Percentiles rank a stretch among this genome's conserved stretches.
Conservation (phyloP, 2,888 invertebrate species). For the Cheilosia grossa region DNA sequence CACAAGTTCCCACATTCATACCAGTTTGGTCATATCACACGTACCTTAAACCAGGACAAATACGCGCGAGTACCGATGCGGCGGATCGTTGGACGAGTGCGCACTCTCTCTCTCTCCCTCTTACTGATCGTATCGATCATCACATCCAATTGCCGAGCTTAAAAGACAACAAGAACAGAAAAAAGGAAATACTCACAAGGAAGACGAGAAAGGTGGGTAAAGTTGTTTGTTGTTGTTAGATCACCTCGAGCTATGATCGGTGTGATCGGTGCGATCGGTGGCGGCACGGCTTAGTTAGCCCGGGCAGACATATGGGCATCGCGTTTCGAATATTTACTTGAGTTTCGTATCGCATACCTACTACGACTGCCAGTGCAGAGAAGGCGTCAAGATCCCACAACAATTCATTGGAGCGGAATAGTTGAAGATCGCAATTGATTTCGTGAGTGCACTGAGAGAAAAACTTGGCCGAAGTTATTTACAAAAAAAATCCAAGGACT, state of each 20-base stretch:
- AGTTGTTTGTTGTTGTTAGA: slow-evolving; percentile 71
- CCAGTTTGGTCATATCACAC: slow-evolving; percentile 68
- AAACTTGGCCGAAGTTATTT: background rate
- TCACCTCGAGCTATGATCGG: slow-evolving; percentile 48
- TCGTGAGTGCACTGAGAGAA: slow-evolving; percentile 10
- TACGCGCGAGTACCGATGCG: background rate
- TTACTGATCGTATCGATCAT: slow-evolving; percentile 64
- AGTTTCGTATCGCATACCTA: slow-evolving; percentile 35
- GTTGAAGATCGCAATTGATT: slow-evolving; percentile 2
- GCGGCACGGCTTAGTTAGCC: slow-evolving; percentile 29
- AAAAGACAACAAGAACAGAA: background rate
- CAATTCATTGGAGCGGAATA: slow-evolving; percentile 42
- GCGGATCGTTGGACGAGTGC: background rate
- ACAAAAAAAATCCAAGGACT: too few species aligned
- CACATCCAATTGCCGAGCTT: slow-evolving; percentile 67
- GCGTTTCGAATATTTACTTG: slow-evolving; percentile 67
- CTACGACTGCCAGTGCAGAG: slow-evolving; percentile 43
- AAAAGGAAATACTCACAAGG: background rate
- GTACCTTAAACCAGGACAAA: slow-evolving; percentile 73
- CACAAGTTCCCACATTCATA: slow-evolving; percentile 68
- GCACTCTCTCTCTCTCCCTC: slow-evolving; percentile 53
- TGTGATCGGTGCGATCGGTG: slow-evolving; percentile 16
- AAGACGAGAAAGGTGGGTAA: slow-evolving; percentile 47
- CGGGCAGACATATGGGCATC: slow-evolving; percentile 72
- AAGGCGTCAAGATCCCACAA: slow-evolving; percentile 61